phyloP scores from a whole-genome alignment of 2,113 vertebrate genomes.

The Albula goreensis region DNA sequence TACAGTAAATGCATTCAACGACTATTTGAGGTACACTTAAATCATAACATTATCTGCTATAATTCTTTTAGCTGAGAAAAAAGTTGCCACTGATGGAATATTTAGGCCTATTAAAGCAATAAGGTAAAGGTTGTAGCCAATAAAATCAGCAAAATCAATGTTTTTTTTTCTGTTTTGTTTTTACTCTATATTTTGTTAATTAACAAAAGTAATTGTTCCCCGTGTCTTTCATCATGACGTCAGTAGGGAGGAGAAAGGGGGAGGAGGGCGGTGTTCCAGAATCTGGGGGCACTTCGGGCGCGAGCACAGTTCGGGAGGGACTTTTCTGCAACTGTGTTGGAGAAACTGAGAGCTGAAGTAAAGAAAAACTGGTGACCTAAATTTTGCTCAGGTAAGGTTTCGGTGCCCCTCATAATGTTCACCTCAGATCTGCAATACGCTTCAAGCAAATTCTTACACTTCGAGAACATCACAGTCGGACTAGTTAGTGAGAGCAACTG shows the following conservation, averaged over 20 bases:
- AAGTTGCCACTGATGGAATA: too few species aligned
- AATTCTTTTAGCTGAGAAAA: too few species aligned
- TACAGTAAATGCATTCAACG: too few species aligned
- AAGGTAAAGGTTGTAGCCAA: too few species aligned
- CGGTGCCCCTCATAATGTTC: slow-evolving; percentile 2
- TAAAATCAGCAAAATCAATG: too few species aligned
- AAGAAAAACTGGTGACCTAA: background rate
- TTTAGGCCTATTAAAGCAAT: too few species aligned
- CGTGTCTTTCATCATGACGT: background rate
- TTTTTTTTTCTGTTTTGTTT: too few species aligned
- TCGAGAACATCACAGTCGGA: background rate
- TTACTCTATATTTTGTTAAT: too few species aligned
- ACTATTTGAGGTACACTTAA: too few species aligned
- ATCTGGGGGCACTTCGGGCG: background rate
- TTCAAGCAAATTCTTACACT: background rate
- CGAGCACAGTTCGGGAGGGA: background rate
- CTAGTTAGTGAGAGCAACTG: background rate
- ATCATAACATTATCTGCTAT: too few species aligned
- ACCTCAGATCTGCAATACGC: background rate
- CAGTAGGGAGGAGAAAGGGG: background rate
- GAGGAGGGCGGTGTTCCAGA: slow-evolving; percentile 13
- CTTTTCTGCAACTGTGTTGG: background rate
- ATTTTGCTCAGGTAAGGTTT: background rate
- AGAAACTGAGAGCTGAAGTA: background rate
- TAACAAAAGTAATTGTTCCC: background rate